Conservation (phyloP, 2,797 vertebrate species). For the Argentina silus region DNA sequence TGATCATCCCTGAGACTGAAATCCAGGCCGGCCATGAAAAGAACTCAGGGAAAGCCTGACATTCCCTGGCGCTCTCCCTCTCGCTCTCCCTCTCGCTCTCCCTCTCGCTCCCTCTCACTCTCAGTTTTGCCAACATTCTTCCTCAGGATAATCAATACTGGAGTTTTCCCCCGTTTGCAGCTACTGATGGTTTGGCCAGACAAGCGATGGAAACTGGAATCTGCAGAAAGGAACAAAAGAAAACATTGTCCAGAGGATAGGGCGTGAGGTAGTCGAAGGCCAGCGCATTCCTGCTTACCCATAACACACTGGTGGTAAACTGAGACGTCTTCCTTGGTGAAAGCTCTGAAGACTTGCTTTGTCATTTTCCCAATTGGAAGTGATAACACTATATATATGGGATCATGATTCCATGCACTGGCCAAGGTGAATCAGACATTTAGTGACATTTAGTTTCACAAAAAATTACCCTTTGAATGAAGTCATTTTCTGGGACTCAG, state of each 20-base stretch:
- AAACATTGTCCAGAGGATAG: conserved; percentile 48
- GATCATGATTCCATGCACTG: conserved; percentile 23
- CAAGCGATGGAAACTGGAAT: conserved; percentile 60
- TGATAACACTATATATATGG: conserved; percentile 49
- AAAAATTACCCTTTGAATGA: conserved; percentile 60
- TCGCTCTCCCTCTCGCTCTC: background rate
- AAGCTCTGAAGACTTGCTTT: conserved; percentile 56
- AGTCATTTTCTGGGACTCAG: conserved; percentile 64
- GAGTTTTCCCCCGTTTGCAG: conserved; percentile 48
- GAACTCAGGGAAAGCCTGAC: conserved; percentile 33
- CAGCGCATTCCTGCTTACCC: conserved; percentile 20
- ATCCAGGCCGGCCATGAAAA: conserved; percentile 43
- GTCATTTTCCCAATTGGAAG: conserved; percentile 64
- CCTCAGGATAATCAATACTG: conserved; percentile 60
- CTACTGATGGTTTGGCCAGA: conserved; percentile 68
- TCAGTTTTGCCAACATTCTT: conserved; percentile 55
- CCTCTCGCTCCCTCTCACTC: background rate
- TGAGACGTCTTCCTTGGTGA: conserved; percentile 53
- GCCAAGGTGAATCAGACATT: conserved; percentile 29
- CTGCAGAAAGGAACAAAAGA: conserved; percentile 43
- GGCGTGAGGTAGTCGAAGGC: conserved; percentile 6
- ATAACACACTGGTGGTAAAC: conserved; percentile 48
- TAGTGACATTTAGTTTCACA: conserved; percentile 43
- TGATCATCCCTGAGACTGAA: conserved; percentile 35
- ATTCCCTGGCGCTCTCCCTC: conserved; percentile 5